Base-by-base conservation (phyloP, 1,140 invertebrate species). In the Scaptodrosophila lebanonensis region DNA sequence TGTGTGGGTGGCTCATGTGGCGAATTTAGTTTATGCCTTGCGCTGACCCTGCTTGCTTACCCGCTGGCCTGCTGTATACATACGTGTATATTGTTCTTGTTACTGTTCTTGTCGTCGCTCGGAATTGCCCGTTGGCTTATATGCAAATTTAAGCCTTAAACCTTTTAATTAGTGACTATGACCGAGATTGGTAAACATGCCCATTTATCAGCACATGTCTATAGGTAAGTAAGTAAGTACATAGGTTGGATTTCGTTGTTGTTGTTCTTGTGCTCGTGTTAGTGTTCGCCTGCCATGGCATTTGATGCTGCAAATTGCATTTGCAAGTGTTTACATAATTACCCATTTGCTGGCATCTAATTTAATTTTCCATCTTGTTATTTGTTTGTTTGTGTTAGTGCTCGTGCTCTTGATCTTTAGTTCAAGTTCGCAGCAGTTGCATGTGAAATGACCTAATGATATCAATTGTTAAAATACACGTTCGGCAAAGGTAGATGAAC, bases 101-200 rank as follows among this genome's bases (percentile, higher is more conserved):
- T 42, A 20, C 38, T 44, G 65, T 63, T 12, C 29, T 44, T 52
- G 61, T 56, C 47, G 44, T 67, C 53, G 44, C 25, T 54, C 44
- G 49, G 48, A 65, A 60, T 65, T 66, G 54, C 49, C n/a, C 40
- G 48, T 60, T 65, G 56, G 45, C 45, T 47, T 40, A 47, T 82
- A 82, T 82, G 75, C 75, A 70, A 82, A 82, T 82, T 82, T 82
- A 66, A 70, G 62, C 75, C 75, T 70, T 82, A 82, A 82, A 75
- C 75, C 69, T 82, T 82, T 82, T 82, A 82, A 82, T 82, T 82
- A 82, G 75, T 62, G 62, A 82, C 75, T 75, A 33, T 82, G 69
- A 75, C 75, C 75, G 75, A 82, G 75, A 82, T 82, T 82, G 59
- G 51, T 42, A 36, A 59, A 57, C 50, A 44, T 38, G 52, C 73